Percentiles rank a stretch among this genome's conserved stretches.
These are phyloP conservation scores for Passer domesticus DNA, from an alignment of 2,113 vertebrate genomes.

Conservation along the genomic window DNA sequence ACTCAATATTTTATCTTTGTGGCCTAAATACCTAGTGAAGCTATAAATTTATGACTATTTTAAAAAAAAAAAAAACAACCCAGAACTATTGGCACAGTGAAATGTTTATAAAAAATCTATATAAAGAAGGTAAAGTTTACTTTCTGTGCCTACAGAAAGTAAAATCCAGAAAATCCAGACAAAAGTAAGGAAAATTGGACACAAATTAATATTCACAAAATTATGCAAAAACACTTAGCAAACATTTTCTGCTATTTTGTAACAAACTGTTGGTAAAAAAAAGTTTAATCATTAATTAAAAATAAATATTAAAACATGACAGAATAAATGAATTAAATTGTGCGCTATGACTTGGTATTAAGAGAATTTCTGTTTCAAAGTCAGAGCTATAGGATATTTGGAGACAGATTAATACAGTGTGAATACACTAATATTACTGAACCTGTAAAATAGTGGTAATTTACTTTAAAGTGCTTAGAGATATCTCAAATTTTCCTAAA, in stretches of 20 bases:
- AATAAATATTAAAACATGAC: not conserved
- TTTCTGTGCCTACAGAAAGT: not conserved
- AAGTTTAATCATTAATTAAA: not conserved
- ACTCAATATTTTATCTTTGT: not conserved
- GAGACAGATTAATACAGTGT: not conserved
- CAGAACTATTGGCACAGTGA: not conserved
- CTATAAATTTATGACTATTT: not conserved
- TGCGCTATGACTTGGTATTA: not conserved
- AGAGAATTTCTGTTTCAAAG: not conserved
- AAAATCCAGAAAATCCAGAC: not conserved
- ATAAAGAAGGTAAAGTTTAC: not conserved
- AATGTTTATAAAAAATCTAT: not conserved
- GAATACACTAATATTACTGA: not conserved
- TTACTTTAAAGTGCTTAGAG: not conserved
- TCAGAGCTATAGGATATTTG: not conserved
- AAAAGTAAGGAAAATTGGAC: not conserved
- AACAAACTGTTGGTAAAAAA: not conserved
- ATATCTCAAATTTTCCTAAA: not conserved
- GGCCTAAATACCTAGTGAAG: not conserved
- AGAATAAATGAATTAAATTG: not conserved
- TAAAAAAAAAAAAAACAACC: not conserved
- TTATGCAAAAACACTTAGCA: not conserved
- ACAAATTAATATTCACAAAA: not conserved
- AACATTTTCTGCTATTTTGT: not conserved
- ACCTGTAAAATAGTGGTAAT: not conserved